Percentiles rank a stretch among this genome's conserved stretches.
Evolutionary conservation across 2,797 vertebrate species (phyloP).

Genomic region (Tangara arthus): DNA sequence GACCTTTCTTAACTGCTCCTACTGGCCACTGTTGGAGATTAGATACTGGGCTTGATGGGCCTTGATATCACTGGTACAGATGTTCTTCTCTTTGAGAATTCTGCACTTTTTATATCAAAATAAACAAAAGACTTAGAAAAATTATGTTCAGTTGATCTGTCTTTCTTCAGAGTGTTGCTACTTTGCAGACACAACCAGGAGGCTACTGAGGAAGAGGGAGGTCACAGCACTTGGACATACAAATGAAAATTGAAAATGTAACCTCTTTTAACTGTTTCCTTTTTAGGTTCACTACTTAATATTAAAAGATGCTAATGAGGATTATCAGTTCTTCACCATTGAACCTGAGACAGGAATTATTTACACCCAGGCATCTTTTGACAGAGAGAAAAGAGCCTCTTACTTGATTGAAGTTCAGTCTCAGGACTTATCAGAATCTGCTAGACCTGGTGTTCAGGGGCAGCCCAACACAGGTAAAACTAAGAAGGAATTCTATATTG

Average conservation of each 20-base stretch:
- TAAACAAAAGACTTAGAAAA: neutral
- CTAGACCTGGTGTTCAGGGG: conserved; percentile 81
- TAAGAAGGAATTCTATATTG: neutral
- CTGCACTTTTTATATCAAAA: neutral
- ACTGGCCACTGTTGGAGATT: neutral
- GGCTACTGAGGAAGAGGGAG: neutral
- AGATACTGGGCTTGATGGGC: neutral
- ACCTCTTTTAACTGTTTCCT: neutral
- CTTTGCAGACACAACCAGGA: neutral
- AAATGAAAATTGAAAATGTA: neutral
- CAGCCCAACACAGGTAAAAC: conserved; percentile 86
- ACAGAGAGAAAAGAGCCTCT: conserved; percentile 88
- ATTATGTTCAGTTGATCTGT: neutral
- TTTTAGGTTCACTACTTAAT: conserved; percentile 77
- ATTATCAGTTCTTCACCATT: conserved; percentile 85
- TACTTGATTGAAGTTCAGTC: conserved; percentile 90
- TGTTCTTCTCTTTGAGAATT: neutral
- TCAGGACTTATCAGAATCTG: conserved; percentile 85
- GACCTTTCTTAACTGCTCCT: neutral
- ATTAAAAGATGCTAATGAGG: conserved; percentile 83
- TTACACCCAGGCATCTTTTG: conserved; percentile 79
- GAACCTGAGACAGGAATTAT: conserved; percentile 79
- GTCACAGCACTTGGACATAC: neutral
- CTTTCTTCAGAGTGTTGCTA: neutral
- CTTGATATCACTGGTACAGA: neutral